phyloP scores from a whole-genome alignment of 1,140 invertebrate species.

The Hylaeus anthracinus region DNA sequence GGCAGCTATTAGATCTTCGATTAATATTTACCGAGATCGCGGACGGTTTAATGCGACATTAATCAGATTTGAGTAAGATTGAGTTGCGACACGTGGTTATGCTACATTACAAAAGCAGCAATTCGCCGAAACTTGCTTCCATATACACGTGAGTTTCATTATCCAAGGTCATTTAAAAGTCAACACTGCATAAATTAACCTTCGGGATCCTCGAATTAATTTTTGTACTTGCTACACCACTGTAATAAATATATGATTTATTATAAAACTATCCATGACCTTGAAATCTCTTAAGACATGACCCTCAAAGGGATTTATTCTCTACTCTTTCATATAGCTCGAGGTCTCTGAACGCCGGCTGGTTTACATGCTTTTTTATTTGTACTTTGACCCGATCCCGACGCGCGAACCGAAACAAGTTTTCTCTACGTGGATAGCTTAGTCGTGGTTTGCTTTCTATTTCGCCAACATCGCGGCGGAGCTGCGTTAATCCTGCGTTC shows the following conservation, averaged over 20 bases:
- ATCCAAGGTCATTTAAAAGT: no score
- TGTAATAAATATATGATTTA: no score
- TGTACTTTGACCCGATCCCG: neutral
- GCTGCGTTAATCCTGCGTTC: neutral
- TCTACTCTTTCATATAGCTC: neutral
- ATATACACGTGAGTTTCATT: no score
- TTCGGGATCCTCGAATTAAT: no score
- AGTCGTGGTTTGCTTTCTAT: neutral
- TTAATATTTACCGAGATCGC: neutral
- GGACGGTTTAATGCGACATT: neutral
- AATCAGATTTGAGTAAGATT: no score
- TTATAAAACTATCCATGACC: no score
- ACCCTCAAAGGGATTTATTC: no score
- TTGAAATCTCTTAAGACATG: no score
- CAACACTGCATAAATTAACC: no score
- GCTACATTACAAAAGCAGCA: neutral
- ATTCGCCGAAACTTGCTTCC: neutral
- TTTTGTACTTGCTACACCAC: no score
- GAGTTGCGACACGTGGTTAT: no score
- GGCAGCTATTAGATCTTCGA: neutral
- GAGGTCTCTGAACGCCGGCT: neutral
- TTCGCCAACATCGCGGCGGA: neutral
- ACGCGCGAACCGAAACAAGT: constrained; percentile 1
- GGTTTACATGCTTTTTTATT: neutral
- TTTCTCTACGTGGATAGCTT: neutral